Evolutionary conservation across 2,888 invertebrate species (phyloP).

Genomic region (Tineola bisselliella): DNA sequence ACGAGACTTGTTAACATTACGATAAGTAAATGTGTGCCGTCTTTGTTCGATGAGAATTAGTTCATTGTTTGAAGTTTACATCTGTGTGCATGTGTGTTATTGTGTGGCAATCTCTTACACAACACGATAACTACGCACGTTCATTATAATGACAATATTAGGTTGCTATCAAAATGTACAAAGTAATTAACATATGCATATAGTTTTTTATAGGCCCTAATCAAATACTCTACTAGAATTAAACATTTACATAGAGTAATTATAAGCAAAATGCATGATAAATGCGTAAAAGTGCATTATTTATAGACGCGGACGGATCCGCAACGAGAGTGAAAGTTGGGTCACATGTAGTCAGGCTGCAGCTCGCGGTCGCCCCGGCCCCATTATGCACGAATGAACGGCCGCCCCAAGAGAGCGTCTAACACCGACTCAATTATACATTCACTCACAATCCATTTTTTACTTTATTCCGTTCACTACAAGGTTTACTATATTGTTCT

Average conservation of each 20-base stretch:
- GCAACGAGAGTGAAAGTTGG: slow-evolving; percentile 59
- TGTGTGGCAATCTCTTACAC: background rate
- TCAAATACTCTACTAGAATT: too few relatives aligned
- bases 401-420: slow-evolving; percentile 63
- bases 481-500: slow-evolving; percentile 19
- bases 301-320: background rate
- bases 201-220: too few relatives aligned
- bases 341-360: slow-evolving; percentile 54
- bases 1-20: slow-evolving; percentile 36
- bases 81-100: background rate
- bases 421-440: slow-evolving; percentile 52
- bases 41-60: background rate
- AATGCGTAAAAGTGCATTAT: slow-evolving; percentile 7
- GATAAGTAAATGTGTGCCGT: slow-evolving; percentile 27
- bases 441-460: slow-evolving; percentile 18
- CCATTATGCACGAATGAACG: slow-evolving; percentile 67
- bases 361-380: slow-evolving; percentile 52
- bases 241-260: too few relatives aligned
- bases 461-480: slow-evolving; percentile 14
- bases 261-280: too few relatives aligned
- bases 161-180: too few relatives aligned
- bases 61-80: background rate
- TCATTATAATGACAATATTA: too few relatives aligned
- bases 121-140: background rate
- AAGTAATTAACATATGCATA: too few relatives aligned